Evolutionary conservation across 2,888 invertebrate genomes (phyloP).

Genomic region (Toxonevra muliebris): DNA sequence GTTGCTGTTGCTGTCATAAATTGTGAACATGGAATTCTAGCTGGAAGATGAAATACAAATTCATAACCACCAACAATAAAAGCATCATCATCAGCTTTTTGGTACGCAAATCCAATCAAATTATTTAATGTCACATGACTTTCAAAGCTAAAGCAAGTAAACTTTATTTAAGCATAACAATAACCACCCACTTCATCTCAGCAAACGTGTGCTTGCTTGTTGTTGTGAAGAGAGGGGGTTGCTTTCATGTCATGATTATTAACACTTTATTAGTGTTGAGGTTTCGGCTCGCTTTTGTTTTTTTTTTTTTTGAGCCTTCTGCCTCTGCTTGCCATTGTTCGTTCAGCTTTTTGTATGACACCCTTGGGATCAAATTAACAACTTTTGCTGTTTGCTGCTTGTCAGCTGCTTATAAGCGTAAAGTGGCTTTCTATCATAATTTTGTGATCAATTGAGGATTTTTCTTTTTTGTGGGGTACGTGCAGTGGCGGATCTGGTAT

Average conservation of each 20-base stretch:
- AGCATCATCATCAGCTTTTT: neutral
- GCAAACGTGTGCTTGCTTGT: slow-evolving; percentile 17
- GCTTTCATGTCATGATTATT: slow-evolving; percentile 46
- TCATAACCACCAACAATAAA: neutral
- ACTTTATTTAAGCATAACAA: slow-evolving; percentile 1
- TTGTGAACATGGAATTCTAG: slow-evolving; percentile 28
- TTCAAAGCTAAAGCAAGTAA: neutral
- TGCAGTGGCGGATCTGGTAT: too few species aligned
- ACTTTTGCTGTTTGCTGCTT: slow-evolving; percentile 8
- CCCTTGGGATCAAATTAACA: slow-evolving; percentile 32
- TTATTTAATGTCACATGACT: slow-evolving; percentile 3
- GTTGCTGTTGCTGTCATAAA: slow-evolving; percentile 8
- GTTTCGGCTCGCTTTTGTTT: slow-evolving; percentile 52
- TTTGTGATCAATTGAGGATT: too few species aligned
- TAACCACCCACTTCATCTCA: slow-evolving; percentile 1
- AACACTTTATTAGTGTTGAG: slow-evolving; percentile 59
- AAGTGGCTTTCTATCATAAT: too few species aligned
- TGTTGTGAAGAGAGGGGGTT: neutral
- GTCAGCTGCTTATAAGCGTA: too few species aligned
- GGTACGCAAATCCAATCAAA: slow-evolving; percentile 25
- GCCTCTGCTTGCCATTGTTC: slow-evolving; percentile 43
- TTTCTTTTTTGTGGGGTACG: too few species aligned
- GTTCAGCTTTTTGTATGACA: slow-evolving; percentile 37
- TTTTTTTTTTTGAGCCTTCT: slow-evolving; percentile 45
- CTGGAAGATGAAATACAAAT: neutral